Conservation (phyloP, 2,797 vertebrate genomes). For the Sylvia borin region DNA sequence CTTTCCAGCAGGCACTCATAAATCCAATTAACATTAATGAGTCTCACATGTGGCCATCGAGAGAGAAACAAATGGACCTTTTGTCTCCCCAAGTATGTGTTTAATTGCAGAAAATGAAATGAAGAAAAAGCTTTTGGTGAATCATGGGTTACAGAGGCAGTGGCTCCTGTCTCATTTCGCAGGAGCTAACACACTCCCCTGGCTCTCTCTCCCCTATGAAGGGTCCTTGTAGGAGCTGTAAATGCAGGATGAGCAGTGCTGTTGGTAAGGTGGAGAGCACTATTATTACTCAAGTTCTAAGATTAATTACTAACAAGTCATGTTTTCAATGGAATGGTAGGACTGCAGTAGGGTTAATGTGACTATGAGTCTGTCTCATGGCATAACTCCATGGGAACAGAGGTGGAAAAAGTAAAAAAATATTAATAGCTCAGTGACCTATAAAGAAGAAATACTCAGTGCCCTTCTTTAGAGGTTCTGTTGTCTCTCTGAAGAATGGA, state of each 20-base stretch:
- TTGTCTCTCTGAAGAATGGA: background rate
- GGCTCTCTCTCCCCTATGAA: background rate
- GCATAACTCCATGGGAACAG: background rate
- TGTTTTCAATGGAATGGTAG: background rate
- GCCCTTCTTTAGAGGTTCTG: background rate
- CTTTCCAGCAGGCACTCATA: conserved; percentile 15
- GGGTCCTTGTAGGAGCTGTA: background rate
- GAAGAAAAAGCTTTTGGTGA: background rate
- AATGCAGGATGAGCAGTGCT: background rate
- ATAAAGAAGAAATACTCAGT: background rate
- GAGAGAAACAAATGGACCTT: background rate
- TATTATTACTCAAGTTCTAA: background rate
- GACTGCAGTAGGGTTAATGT: background rate
- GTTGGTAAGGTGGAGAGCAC: background rate
- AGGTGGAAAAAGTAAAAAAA: background rate
- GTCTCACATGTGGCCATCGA: background rate
- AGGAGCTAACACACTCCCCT: background rate
- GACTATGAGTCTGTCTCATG: background rate
- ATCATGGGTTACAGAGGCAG: background rate
- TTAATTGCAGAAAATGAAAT: background rate
- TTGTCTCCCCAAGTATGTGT: conserved; percentile 2
- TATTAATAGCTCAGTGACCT: background rate
- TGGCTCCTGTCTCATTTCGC: background rate
- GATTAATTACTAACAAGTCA: conserved; percentile 33
- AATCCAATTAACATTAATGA: conserved; percentile 54